Base-by-base conservation (phyloP, 2,797 vertebrate species). In the Pantherophis alleghaniensis region DNA sequence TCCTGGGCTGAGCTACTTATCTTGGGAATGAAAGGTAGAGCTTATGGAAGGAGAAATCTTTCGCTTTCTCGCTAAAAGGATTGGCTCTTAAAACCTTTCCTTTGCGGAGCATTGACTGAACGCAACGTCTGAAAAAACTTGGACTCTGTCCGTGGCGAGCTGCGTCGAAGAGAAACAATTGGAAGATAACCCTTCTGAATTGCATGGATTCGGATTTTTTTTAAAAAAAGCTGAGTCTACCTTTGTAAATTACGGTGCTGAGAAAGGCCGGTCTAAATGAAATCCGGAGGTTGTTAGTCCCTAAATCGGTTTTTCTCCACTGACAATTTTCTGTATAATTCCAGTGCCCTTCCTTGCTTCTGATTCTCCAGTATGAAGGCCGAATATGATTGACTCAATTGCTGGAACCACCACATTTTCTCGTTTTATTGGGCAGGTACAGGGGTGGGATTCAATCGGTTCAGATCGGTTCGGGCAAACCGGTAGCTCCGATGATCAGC, bases 1-100 rank as follows among this genome's bases (percentile, higher is more conserved):
- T 92, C 93, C 92, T 7, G 0, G 0, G 51, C 90, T 96, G 95
- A 96, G 95, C 89, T 18, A 12, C 93, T 96, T 94, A 92, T 95
- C 94, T 95, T 88, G 55, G 79, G 89, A 66, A 90, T 86, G 94
- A 94, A 91, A 66, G 51, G 92, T 95, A 61, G 93, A 79, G 0
- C 42, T 92, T 42, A 0, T 0, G 55, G 92, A 92, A 1, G 93
- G 92, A 92, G 66, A 57, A 28, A 26, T 93, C 60, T 83, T 90
- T 95, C n/a, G 90, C 90, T 93, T 91, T 89, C 61, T 56, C 9
- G 59, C 14, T 37, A 51, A 56, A 74, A 24, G 28, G 69, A 60
- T 86, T 83, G 59, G 87, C 20, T 60, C 69, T 89, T 69, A 91
- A 66, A 66, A 61, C 59, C 86, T 83, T 53, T 16, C 24, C 74